Evolutionary conservation across 1,140 invertebrate genomes (phyloP).

Genomic region (Alviniconcha marisindica): DNA sequence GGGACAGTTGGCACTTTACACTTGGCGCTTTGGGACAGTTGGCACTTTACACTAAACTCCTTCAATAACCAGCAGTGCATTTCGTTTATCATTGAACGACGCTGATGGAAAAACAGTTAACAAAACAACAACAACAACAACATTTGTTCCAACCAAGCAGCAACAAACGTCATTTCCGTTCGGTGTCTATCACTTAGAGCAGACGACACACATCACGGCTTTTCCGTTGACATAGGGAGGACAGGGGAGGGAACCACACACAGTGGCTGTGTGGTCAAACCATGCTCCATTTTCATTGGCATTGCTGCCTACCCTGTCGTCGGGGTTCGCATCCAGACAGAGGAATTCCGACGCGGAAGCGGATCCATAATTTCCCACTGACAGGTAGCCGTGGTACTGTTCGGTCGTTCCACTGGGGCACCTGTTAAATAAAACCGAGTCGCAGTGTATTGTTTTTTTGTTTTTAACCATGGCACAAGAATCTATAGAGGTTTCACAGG

Average conservation of each 20-base stretch:
- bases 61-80: too few species aligned
- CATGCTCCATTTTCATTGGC: conserved; percentile 46
- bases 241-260: conserved; percentile 46
- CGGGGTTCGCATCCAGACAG: conserved; percentile 55
- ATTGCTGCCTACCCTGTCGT: conserved; percentile 37
- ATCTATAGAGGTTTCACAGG: not conserved
- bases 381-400: conserved; percentile 55
- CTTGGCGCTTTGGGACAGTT: not conserved
- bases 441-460: too few species aligned
- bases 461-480: not conserved
- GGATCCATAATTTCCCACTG: conserved; percentile 36
- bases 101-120: not conserved
- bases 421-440: too few species aligned
- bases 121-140: too few species aligned
- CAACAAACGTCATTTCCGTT: not conserved
- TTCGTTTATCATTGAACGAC: too few species aligned
- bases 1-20: not conserved
- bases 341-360: conserved; percentile 37
- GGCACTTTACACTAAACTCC: too few species aligned
- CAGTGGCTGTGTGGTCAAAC: conserved; percentile 45
- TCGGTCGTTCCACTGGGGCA: not conserved
- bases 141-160: not conserved
- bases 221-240: too few species aligned
- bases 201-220: conserved; percentile 51
- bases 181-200: not conserved